Evolutionary conservation across 2,113 vertebrate genomes (phyloP).

Genomic region (Litocranius walleri): DNA sequence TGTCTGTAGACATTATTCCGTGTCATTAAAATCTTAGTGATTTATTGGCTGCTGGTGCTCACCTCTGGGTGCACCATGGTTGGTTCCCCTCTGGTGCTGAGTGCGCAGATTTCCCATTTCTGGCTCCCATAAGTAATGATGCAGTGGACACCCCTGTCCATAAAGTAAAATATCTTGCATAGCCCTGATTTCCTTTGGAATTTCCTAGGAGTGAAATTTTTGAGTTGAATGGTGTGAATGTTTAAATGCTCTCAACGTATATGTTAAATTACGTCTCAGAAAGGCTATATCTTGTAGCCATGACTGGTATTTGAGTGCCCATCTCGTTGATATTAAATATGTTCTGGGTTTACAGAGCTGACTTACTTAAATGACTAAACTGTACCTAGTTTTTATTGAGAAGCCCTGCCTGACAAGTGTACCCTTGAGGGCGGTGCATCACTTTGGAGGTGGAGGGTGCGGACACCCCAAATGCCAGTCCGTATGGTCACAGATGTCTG

Average conservation of each 20-base stretch:
- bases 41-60: background rate
- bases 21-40: background rate
- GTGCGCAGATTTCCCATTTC: accelerated
- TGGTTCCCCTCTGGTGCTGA: background rate
- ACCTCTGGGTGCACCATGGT: accelerated
- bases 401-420: background rate
- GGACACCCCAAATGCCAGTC: background rate
- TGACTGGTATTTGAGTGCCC: background rate
- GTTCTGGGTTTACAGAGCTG: background rate
- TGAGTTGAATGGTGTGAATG: too few relatives aligned
- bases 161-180: background rate
- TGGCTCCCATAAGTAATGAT: background rate
- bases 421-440: background rate
- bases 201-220: background rate
- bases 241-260: background rate
- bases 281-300: background rate
- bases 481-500: background rate
- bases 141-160: too few relatives aligned
- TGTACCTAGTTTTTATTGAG: background rate
- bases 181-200: background rate
- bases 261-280: background rate
- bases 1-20: accelerated
- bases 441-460: background rate
- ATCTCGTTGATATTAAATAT: accelerated
- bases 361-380: background rate